Percentiles rank a stretch among this genome's conserved stretches.
phyloP scores from a whole-genome alignment of 2,888 invertebrate genomes.

The Pimpla rufipes region DNA sequence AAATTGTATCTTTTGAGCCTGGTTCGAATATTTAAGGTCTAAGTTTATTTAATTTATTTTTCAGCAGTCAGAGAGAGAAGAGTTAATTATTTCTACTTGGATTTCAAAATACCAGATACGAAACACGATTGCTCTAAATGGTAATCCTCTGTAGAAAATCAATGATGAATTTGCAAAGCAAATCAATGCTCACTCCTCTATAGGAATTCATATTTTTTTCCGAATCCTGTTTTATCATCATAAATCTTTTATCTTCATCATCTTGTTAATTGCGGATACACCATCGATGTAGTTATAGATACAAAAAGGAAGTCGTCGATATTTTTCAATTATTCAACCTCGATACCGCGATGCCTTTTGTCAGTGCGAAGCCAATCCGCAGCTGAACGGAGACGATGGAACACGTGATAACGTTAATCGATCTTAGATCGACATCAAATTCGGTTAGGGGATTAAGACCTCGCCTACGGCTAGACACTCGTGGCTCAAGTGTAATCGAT shows the following conservation, averaged over 20 bases:
- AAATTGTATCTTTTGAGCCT: too few species aligned
- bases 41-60: too few species aligned
- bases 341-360: not conserved
- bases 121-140: not conserved
- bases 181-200: too few species aligned
- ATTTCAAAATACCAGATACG: not conserved
- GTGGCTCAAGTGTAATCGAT: slow-evolving; percentile 57
- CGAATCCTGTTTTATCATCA: not conserved
- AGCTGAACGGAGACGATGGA: slow-evolving; percentile 29
- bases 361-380: not conserved
- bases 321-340: not conserved
- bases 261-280: not conserved
- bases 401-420: slow-evolving; percentile 52
- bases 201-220: not conserved
- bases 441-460: slow-evolving; percentile 49
- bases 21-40: too few species aligned
- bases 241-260: not conserved
- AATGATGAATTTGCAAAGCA: too few species aligned
- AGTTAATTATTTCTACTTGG: not conserved
- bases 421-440: slow-evolving; percentile 51
- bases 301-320: not conserved
- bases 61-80: too few species aligned
- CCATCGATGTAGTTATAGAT: not conserved
- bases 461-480: slow-evolving; percentile 27
- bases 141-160: not conserved